Percentiles rank a stretch among this genome's conserved stretches.
phyloP scores from a whole-genome alignment of 2,797 vertebrate genomes.

The Ateles fusciceps region DNA sequence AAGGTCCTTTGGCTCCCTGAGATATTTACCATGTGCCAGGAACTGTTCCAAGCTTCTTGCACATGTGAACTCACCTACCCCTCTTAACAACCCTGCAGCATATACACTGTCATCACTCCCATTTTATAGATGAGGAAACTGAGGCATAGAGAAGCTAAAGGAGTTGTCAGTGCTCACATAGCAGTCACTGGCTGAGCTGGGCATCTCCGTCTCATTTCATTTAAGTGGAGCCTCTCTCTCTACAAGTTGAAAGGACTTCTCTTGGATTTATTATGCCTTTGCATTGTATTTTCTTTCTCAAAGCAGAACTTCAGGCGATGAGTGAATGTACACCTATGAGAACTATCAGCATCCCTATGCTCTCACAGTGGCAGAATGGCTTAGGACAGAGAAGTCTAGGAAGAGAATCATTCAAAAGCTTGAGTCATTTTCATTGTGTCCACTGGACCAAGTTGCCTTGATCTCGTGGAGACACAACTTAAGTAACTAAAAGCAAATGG shows the following conservation, averaged over 20 bases:
- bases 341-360: rapidly evolving
- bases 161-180: background rate
- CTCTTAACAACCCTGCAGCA: background rate
- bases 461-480: background rate
- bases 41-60: background rate
- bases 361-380: background rate
- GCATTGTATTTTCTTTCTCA: background rate
- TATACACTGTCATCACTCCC: background rate
- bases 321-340: background rate
- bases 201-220: background rate
- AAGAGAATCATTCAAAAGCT: background rate
- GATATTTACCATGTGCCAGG: background rate
- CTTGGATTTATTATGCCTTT: background rate
- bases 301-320: background rate
- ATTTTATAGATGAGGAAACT: background rate
- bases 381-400: background rate
- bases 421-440: background rate
- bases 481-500: slow-evolving; percentile 41
- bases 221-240: background rate
- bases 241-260: background rate
- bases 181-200: background rate
- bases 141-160: background rate
- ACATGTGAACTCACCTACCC: background rate
- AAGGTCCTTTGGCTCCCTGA: background rate
- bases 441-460: background rate